Evolutionary conservation across 1,140 invertebrate species (phyloP).

Genomic region (Hyposmocoma kahamanoa): DNA sequence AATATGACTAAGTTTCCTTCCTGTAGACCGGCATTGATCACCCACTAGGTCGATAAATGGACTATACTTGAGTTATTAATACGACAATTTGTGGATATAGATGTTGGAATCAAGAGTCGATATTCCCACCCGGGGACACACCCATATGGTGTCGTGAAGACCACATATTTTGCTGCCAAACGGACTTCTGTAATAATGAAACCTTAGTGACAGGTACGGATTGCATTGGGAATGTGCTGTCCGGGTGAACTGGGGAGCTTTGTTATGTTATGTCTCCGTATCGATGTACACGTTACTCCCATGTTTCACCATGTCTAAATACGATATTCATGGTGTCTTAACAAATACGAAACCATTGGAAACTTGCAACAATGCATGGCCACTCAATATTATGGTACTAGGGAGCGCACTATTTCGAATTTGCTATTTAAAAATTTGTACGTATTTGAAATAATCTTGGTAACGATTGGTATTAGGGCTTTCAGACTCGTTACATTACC

Average conservation of each 20-base stretch:
- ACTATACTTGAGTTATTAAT: slow-evolving; percentile 28
- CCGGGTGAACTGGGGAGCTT: slow-evolving; percentile 45
- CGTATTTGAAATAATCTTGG: too few relatives aligned
- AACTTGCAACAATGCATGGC: too few relatives aligned
- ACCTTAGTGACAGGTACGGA: slow-evolving; percentile 50
- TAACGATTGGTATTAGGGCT: too few relatives aligned
- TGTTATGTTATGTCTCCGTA: slow-evolving; percentile 57
- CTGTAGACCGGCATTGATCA: slow-evolving; percentile 63
- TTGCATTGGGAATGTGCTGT: slow-evolving; percentile 44
- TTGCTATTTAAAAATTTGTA: too few relatives aligned
- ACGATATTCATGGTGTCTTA: neutral
- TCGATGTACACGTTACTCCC: slow-evolving; percentile 6
- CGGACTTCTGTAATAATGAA: slow-evolving; percentile 78
- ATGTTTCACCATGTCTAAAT: neutral
- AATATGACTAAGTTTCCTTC: slow-evolving; percentile 55
- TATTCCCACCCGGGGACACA: slow-evolving; percentile 75
- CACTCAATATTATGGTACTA: too few relatives aligned
- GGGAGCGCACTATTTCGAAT: too few relatives aligned
- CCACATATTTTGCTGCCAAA: slow-evolving; percentile 75
- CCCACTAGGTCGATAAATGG: slow-evolving; percentile 22
- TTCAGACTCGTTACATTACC: too few relatives aligned
- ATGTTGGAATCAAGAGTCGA: slow-evolving; percentile 72
- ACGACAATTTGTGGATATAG: slow-evolving; percentile 60
- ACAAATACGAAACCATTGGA: too few relatives aligned
- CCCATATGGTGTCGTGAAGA: slow-evolving; percentile 76